Evolutionary conservation across 2,797 vertebrate species (phyloP), one percentile per base, ranked within the genome.

Genomic region (Picus viridis): DNA sequence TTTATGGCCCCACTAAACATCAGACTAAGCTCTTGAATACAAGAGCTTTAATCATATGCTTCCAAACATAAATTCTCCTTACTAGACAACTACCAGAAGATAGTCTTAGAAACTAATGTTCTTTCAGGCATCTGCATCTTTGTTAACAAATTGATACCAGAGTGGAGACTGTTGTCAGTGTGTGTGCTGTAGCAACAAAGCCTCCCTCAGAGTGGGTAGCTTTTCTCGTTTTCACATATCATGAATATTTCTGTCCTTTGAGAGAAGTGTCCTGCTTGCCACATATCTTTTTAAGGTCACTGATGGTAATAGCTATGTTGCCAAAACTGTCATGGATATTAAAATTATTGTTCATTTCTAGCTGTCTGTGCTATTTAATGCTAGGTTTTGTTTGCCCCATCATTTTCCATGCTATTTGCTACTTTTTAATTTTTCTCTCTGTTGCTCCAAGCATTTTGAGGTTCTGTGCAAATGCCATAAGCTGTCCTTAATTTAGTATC

Each of bases 41-140:
- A 90, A 68, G 39, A 36, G 8, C 63, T 81, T 76, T 73, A 79
- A 68, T 91, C 49, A 14, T 80, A 7, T 43, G 29, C 78, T 94
- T 96, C 82, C 86, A 75, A 78, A 91, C 43, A 29, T 22, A 54
- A 16, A 63, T 93, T 70, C n/a, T 93, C 22, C 57, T 41, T 39
- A 12, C 9, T 45, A 85, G 82, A 61, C 34, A 91, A 59, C 16
- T 71, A 34, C 64, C 72, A 84, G 32, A 73, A 84, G 54, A 43
- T 26, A 43, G 7, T 32, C 62, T 78, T 92, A 30, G 29, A 54
- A 71, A 20, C 26, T 32, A 13, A 73, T 32, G 12, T 2, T 14
- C 12, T 22, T 30, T 79, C 30, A 59, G 83, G 63, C 39, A 39
- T 75, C 47, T 89, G 10, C 12, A 39, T 69, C 17, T 54, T 27